phyloP scores from a whole-genome alignment of 2,888 invertebrate genomes.

The Spilarctia lutea region DNA sequence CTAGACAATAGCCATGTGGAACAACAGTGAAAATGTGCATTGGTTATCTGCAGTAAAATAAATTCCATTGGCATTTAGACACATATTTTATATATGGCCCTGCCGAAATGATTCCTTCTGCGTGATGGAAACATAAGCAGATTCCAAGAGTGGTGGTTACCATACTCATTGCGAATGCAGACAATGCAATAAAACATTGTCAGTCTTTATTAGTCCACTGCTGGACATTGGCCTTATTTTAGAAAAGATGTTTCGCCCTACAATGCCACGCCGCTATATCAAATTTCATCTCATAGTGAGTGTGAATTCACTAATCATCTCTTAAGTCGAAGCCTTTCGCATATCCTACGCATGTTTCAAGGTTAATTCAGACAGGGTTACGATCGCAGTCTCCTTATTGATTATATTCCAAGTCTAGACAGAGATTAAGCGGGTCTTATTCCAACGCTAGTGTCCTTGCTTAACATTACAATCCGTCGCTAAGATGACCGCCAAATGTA shows the following conservation, averaged over 20 bases:
- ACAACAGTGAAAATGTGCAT: not conserved
- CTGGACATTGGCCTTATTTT: too few species aligned
- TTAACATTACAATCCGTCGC: not conserved
- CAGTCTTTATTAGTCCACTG: too few species aligned
- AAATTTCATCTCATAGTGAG: too few species aligned
- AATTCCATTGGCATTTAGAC: too few species aligned
- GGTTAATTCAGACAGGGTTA: not conserved
- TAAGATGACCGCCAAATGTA: not conserved
- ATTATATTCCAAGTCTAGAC: conserved; percentile 1
- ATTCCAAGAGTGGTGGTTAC: too few species aligned
- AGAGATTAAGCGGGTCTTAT: not conserved
- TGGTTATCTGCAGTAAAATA: not conserved
- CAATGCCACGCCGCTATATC: too few species aligned
- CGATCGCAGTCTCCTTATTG: not conserved
- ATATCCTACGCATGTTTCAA: not conserved
- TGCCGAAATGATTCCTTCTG: too few species aligned
- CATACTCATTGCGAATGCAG: too few species aligned
- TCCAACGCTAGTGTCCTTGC: not conserved
- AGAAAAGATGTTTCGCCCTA: too few species aligned
- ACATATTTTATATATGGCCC: too few species aligned
- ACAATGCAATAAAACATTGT: too few species aligned
- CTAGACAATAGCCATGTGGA: not conserved
- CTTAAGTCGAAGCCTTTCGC: not conserved
- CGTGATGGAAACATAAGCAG: too few species aligned
- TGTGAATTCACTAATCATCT: not conserved